Percentiles rank a stretch among this genome's conserved stretches.
phyloP scores from a whole-genome alignment of 30 jellyfish, hydroid and myxozoan genomes.

The Hydractinia echinata region DNA sequence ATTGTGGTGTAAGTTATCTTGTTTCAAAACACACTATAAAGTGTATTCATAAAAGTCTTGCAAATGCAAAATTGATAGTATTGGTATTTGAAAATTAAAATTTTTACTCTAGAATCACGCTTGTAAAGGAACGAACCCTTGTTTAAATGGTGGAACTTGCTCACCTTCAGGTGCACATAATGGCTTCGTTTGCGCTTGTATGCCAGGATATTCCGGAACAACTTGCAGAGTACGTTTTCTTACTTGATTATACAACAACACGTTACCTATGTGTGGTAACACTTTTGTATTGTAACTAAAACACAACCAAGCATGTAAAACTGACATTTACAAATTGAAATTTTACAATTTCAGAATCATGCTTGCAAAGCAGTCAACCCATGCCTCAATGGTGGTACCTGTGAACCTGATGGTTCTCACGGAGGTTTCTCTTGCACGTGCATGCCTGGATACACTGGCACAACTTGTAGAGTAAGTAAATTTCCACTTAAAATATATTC shows the following conservation, averaged over 20 bases:
- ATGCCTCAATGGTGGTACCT: conserved; percentile 7
- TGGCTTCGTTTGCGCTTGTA: conserved; percentile 61
- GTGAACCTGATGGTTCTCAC: conserved; percentile 15
- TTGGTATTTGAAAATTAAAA: too few relatives aligned
- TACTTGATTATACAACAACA: too few relatives aligned
- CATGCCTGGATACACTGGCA: conserved; percentile 67
- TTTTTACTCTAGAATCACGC: background rate
- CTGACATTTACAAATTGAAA: too few relatives aligned
- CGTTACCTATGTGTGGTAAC: too few relatives aligned
- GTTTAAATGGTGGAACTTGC: conserved; percentile 63
- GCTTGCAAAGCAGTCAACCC: conserved; percentile 20
- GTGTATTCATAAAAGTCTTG: too few relatives aligned
- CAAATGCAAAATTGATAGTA: too few relatives aligned
- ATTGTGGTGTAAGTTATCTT: conserved; percentile 17
- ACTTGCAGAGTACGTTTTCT: background rate
- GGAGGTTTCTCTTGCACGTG: conserved; percentile 44
- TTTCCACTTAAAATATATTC: background rate
- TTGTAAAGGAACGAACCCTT: conserved; percentile 59
- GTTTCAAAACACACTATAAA: background rate
- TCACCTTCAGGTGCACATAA: conserved; percentile 57
- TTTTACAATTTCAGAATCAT: background rate
- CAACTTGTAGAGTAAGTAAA: conserved; percentile 36
- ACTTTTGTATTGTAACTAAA: too few relatives aligned
- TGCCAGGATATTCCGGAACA: conserved; percentile 56
- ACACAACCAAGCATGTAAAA: too few relatives aligned